Evolutionary conservation across 2,888 invertebrate species (phyloP), one percentile per base, ranked within the genome.

Genomic region (Halictus quadricinctus): DNA sequence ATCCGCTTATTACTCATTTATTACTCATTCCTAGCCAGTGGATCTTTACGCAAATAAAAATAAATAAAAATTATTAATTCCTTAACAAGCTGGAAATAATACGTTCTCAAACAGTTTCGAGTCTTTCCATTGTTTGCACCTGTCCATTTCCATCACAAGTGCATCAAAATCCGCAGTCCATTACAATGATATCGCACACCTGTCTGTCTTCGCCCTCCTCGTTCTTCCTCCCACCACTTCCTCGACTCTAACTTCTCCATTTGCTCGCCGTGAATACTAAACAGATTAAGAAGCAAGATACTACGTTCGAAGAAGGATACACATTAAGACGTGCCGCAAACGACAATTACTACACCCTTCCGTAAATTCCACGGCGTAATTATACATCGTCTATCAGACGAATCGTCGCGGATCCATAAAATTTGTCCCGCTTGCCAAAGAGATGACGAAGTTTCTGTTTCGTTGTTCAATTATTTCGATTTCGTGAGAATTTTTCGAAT

Each of bases 261-360:
- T 54, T 54, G 54, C 54, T 54, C 8, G 8, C 54, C 54, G 8
- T 54, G 54, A 54, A 54, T 54, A 54, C 54, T 54, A 54, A 54
- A 21, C 54, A 21, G 54, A 54, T 54, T 8, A 54, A 54, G 54
- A 54, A 21, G 21, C 54, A 18, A 54, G 54, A 54, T 54, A 54
- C 58, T 58, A 25, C 58, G 10, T n/a, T 58, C 58, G 58, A 10
- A n/a, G 58, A n/a, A n/a, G 58, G 58, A 25, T 60, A 13, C 15
- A 60, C 25, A 60, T 25, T 21, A 18, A 18, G 36, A 15, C 29
- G 36, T 29, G 18, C 21, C 41, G 10, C 41, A 69, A 41, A 41
- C 41, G 69, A 21, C 69, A 69, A 69, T 69, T 41, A 41, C 41
- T 10, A n/a, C 21, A 36, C 78, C 82, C 64, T 66, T n/a, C 29